Evolutionary conservation across 37 sponge, comb jelly and placozoan species (phyloP), one percentile per base, ranked within the genome.

Genomic region (Axinella damicornis): DNA sequence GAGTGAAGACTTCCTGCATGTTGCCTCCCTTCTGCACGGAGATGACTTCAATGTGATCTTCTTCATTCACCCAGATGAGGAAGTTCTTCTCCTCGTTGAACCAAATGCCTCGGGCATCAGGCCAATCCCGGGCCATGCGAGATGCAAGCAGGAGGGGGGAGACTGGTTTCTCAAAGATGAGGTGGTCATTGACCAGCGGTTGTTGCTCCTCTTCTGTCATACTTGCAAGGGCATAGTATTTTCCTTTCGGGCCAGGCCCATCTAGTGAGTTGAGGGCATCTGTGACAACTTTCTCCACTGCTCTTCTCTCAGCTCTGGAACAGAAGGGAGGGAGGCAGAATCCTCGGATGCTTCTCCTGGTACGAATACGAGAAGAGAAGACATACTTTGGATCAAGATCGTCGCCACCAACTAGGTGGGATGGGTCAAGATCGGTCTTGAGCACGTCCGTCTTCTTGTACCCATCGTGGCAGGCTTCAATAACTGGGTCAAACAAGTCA

Each of bases 61-160:
- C 95, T 58, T 92, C 93, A 63, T 97, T 97, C 40, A 97, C 87
- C 94, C 94, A 94, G 21, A 87, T 83, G 21, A 86, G 83, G 39
- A 94, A 83, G 61, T 66, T 87, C 76, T 94, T 85, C 14, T 58
- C 76, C 20, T 87, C 80, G 61, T 90, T 86, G 63, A 82, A 71
- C 84, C 83, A 93, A 18, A 93, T 78, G 17, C 86, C 91, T 21
- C 91, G 68, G 5, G 73, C 92, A 82, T 86, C 92, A n/a, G 92
- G 92, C 92, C 92, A 92, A 73, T 86, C 87, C 22, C 86, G 54
- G 52, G 73, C 83, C 81, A 82, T 85, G 32, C 75, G 68, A 25
- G 87, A 69, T 32, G 86, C 82, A 11, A 55, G 46, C 55, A 81
- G 70, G 4, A 74, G 76, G 27, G 87, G 82, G 35, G 79, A 82